A percentile compares a stretch with the other conserved stretches of the same genome.
Evolutionary conservation across 2,797 vertebrate genomes (phyloP).

Genomic region (Erithacus rubecula): DNA sequence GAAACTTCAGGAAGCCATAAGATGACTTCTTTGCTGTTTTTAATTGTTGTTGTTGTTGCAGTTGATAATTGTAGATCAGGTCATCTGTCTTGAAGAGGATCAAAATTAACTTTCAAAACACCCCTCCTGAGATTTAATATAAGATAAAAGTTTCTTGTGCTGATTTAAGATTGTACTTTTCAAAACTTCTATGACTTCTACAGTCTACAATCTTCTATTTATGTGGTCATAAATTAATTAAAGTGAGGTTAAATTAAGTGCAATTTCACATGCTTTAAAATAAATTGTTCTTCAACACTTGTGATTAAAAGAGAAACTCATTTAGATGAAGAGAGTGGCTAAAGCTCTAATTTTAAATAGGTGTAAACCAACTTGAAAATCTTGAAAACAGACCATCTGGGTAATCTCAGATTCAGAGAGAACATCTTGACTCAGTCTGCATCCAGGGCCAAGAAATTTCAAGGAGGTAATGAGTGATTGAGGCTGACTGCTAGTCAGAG

Average conservation of each 20-base stretch:
- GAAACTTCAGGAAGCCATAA: background rate
- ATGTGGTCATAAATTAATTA: background rate
- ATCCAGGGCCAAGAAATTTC: background rate
- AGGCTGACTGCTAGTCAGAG: background rate
- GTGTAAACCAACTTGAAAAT: background rate
- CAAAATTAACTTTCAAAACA: background rate
- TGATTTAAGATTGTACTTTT: background rate
- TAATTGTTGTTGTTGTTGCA: background rate
- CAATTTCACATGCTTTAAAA: background rate
- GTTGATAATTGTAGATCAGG: background rate
- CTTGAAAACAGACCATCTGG: background rate
- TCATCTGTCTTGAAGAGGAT: background rate
- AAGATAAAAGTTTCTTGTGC: background rate
- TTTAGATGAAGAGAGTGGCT: background rate
- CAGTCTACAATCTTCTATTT: background rate
- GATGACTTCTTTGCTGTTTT: background rate
- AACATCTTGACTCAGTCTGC: background rate
- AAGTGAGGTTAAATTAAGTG: background rate
- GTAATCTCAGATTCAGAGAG: background rate
- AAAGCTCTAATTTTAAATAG: background rate
- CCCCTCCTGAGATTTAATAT: background rate
- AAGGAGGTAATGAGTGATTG: background rate
- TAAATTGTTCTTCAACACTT: background rate
- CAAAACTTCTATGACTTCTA: background rate
- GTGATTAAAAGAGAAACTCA: background rate